Conservation (phyloP, 2,888 invertebrate genomes). For the Drosophila multiciliata region DNA sequence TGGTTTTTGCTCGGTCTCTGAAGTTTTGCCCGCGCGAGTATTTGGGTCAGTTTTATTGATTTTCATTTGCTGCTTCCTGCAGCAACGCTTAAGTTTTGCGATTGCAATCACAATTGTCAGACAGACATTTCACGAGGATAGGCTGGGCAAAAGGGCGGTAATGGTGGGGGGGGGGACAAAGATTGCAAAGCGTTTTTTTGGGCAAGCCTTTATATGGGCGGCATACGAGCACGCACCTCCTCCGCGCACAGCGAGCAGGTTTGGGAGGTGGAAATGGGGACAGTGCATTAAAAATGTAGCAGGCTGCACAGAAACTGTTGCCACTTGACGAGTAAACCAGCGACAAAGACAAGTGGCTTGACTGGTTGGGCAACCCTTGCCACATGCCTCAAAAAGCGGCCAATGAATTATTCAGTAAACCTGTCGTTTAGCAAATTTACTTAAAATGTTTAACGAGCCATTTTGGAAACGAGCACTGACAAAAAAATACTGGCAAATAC, state of each 20-base stretch:
- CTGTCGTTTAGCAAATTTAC: constrained; percentile 69
- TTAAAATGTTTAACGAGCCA: constrained; percentile 69
- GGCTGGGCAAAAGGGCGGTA: not conserved
- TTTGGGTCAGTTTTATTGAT: constrained; percentile 79
- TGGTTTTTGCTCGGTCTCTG: constrained; percentile 18
- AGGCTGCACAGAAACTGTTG: constrained; percentile 51
- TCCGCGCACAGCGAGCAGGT: not conserved
- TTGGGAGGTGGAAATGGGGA: constrained; percentile 38
- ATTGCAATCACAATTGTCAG: constrained; percentile 72
- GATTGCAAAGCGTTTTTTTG: not conserved
- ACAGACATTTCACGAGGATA: constrained; percentile 11
- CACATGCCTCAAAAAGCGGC: constrained; percentile 41
- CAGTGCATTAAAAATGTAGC: constrained; percentile 69
- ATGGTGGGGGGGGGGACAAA: not conserved
- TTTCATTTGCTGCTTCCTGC: constrained; percentile 50
- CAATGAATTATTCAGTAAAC: constrained; percentile 66
- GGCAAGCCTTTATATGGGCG: constrained; percentile 2
- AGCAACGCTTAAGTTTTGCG: constrained; percentile 52
- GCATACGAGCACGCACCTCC: constrained; percentile 12
- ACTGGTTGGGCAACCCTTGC: constrained; percentile 25
- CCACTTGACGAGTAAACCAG: constrained; percentile 22
- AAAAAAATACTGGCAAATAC: constrained; percentile 43
- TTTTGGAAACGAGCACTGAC: constrained; percentile 43
- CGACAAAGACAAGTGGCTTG: constrained; percentile 4
- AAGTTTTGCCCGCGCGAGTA: constrained; percentile 70